phyloP scores from a whole-genome alignment of 2,888 invertebrate species.

The Sclerodermus sp. region DNA sequence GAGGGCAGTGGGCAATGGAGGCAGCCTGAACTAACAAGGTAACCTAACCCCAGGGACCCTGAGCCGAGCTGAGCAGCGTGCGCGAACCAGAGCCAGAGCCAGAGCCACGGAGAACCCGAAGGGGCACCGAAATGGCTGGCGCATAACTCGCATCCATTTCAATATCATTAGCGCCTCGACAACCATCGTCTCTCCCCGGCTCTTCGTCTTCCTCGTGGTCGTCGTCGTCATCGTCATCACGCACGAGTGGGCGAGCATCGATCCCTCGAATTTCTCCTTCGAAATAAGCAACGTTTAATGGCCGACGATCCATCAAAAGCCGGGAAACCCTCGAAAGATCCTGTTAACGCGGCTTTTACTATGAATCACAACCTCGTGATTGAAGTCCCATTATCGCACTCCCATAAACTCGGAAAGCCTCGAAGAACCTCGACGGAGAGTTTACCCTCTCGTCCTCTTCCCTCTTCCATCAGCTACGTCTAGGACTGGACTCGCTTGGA shows the following conservation, averaged over 20 bases:
- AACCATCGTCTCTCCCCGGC: conserved; percentile 10
- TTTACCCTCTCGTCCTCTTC: no score
- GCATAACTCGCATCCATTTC: conserved; percentile 52
- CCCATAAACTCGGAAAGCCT: no score
- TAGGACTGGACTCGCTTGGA: no score
- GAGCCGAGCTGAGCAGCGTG: conserved; percentile 6
- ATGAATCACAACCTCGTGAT: no score
- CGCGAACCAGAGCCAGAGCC: not conserved
- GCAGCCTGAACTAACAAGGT: conserved; percentile 52
- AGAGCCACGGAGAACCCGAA: conserved; percentile 14
- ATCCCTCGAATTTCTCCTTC: conserved; percentile 9
- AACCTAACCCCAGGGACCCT: conserved; percentile 44
- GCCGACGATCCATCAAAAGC: conserved; percentile 1
- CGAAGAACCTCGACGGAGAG: no score
- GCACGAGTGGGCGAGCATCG: no score
- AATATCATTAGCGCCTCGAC: conserved; percentile 46
- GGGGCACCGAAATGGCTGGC: conserved; percentile 42
- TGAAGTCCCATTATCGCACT: no score
- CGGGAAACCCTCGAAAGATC: no score
- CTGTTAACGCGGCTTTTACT: no score
- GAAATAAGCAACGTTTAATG: conserved; percentile 23
- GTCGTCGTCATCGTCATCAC: no score
- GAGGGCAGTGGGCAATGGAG: conserved; percentile 40
- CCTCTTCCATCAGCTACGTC: no score
- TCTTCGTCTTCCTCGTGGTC: not conserved